A percentile compares a stretch with the other conserved stretches of the same genome.
Evolutionary conservation across 2,113 vertebrate genomes (phyloP).

Genomic region (Spermophilus dauricus): DNA sequence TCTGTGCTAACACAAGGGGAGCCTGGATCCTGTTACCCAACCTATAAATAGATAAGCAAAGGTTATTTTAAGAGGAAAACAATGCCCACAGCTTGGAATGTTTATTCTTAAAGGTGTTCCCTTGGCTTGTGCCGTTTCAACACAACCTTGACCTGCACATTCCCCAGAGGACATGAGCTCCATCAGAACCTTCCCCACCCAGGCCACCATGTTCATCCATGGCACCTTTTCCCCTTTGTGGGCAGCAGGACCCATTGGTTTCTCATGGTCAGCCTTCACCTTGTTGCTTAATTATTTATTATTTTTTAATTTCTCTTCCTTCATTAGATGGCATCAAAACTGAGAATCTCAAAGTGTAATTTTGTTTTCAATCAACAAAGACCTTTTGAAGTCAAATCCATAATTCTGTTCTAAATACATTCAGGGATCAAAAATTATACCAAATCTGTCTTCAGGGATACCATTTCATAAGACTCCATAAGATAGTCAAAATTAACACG

Average conservation of each 20-base stretch:
- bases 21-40: conserved; percentile 21
- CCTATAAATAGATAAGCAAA: conserved; percentile 52
- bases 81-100: not conserved
- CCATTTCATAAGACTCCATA: not conserved
- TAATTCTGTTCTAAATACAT: not conserved
- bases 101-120: conserved; percentile 13
- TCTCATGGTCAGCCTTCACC: not conserved
- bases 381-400: not conserved
- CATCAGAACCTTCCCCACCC: not conserved
- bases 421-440: not conserved
- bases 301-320: not conserved
- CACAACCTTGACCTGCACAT: not conserved
- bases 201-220: fast-evolving
- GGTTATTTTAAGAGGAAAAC: conserved; percentile 35
- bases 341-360: not conserved
- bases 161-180: not conserved
- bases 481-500: not conserved
- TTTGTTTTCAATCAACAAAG: conserved; percentile 1
- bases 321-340: not conserved
- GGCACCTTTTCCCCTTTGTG: not conserved
- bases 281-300: not conserved
- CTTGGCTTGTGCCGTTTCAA: conserved; percentile 20
- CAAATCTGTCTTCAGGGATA: not conserved
- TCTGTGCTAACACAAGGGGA: not conserved
- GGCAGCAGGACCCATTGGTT: not conserved